phyloP scores from a whole-genome alignment of 2,113 vertebrate species.

The Sardina pilchardus region DNA sequence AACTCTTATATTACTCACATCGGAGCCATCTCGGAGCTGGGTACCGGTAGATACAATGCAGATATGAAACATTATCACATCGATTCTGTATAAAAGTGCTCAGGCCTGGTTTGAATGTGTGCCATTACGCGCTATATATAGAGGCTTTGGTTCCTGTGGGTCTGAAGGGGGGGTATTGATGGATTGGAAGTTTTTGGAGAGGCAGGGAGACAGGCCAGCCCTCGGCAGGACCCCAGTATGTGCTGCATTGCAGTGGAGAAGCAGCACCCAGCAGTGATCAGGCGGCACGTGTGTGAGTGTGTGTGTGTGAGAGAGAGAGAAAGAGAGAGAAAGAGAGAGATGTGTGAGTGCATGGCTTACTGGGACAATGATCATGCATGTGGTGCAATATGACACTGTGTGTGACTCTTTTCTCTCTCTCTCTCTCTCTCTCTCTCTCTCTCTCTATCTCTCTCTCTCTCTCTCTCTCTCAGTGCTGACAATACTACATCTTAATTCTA shows the following conservation, averaged over 20 bases:
- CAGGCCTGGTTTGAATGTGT: not conserved
- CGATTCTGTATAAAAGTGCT: slow-evolving; percentile 30
- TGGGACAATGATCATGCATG: not conserved
- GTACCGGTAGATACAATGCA: slow-evolving; percentile 14
- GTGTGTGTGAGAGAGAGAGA: not conserved
- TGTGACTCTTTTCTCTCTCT: no score
- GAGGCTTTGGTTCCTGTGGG: slow-evolving; percentile 39
- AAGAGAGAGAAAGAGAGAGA: not conserved
- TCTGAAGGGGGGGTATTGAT: slow-evolving; percentile 52
- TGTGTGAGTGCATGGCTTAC: slow-evolving; percentile 4
- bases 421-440: not conserved
- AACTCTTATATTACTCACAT: slow-evolving; percentile 29
- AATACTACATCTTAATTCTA: slow-evolving; percentile 47
- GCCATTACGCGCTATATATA: slow-evolving; percentile 34
- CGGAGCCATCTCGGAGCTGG: slow-evolving; percentile 1
- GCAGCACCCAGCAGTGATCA: slow-evolving; percentile 38
- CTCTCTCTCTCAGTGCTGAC: not conserved
- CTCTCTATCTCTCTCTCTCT: not conserved
- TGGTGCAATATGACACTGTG: not conserved
- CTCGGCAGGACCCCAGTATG: slow-evolving; percentile 46
- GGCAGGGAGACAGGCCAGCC: slow-evolving; percentile 45
- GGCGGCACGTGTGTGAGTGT: slow-evolving; percentile 17
- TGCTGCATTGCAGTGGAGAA: slow-evolving; percentile 53
- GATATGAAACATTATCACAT: slow-evolving; percentile 40
- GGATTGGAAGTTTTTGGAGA: slow-evolving; percentile 50